Evolutionary conservation across 2,888 invertebrate genomes (phyloP).

Genomic region (Acrocyrtus sp.): DNA sequence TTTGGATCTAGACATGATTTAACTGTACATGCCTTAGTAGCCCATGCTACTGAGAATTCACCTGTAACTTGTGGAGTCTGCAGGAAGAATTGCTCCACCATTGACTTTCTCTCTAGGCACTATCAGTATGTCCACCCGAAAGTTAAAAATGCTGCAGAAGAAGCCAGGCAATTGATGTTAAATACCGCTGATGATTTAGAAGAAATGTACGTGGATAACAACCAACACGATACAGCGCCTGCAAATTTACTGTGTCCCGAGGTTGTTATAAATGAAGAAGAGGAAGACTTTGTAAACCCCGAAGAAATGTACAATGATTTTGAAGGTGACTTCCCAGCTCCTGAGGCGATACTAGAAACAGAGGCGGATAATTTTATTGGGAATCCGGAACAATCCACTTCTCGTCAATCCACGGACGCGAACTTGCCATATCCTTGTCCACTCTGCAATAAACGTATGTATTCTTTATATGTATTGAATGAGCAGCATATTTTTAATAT

Average conservation of each 20-base stretch:
- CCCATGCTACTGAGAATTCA: slow-evolving; percentile 1
- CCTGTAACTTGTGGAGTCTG: slow-evolving; percentile 36
- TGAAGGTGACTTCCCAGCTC: too few species aligned
- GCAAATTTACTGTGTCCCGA: slow-evolving; percentile 19
- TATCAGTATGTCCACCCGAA: slow-evolving; percentile 43
- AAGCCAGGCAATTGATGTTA: slow-evolving; percentile 7
- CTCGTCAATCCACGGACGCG: neutral
- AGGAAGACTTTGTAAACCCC: too few species aligned
- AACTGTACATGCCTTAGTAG: slow-evolving; percentile 24
- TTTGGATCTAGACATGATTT: slow-evolving; percentile 25
- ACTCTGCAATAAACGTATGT: slow-evolving; percentile 24
- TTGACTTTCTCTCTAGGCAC: slow-evolving; percentile 46
- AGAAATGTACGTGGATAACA: neutral
- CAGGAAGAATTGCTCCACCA: slow-evolving; percentile 19
- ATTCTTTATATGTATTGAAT: too few species aligned
- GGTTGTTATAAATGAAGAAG: slow-evolving; percentile 33
- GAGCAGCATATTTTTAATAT: too few species aligned
- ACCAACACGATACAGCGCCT: neutral
- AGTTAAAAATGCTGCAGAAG: slow-evolving; percentile 40
- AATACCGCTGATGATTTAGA: neutral
- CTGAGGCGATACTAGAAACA: too few species aligned
- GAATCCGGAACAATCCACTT: too few species aligned
- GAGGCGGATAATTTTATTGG: too few species aligned
- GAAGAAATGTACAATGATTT: too few species aligned
- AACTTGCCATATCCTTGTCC: slow-evolving; percentile 12